These are phyloP conservation scores for Tillus elongatus DNA, from an alignment of 2,888 invertebrate genomes.

Conservation along the genomic window DNA sequence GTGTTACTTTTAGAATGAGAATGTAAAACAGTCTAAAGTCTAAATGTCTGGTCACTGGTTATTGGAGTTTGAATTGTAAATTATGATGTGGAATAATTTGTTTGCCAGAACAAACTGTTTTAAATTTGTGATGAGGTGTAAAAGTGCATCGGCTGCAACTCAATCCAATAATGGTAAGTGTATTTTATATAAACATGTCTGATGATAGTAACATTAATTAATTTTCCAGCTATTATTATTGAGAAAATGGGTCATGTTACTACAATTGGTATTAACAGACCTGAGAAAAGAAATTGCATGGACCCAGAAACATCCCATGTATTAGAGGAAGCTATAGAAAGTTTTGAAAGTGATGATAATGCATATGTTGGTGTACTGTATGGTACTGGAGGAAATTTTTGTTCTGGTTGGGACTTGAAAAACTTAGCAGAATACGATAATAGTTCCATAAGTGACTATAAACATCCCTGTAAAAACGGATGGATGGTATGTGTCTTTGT, in stretches of 20 bases:
- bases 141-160: no score
- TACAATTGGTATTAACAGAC: constrained; percentile 80
- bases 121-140: no score
- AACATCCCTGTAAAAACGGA: no score
- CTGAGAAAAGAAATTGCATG: constrained; percentile 74
- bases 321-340: constrained; percentile 61
- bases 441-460: no score
- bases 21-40: no score
- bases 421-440: constrained; percentile 50
- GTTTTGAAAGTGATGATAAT: constrained; percentile 68
- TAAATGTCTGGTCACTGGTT: no score
- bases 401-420: constrained; percentile 81
- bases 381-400: constrained; percentile 90
- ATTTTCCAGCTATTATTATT: constrained; percentile 33
- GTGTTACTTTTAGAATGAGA: no score
- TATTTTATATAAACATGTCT: no score
- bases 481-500: constrained; percentile 24
- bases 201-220: not conserved
- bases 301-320: constrained; percentile 58
- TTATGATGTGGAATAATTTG: no score
- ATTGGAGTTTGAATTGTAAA: no score
- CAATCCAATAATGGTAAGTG: no score
- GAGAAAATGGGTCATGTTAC: constrained; percentile 59
- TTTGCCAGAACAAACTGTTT: no score
- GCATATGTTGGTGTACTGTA: constrained; percentile 69